Base-by-base conservation (phyloP, 1,140 invertebrate species). In the Lordiphosa mommai region DNA sequence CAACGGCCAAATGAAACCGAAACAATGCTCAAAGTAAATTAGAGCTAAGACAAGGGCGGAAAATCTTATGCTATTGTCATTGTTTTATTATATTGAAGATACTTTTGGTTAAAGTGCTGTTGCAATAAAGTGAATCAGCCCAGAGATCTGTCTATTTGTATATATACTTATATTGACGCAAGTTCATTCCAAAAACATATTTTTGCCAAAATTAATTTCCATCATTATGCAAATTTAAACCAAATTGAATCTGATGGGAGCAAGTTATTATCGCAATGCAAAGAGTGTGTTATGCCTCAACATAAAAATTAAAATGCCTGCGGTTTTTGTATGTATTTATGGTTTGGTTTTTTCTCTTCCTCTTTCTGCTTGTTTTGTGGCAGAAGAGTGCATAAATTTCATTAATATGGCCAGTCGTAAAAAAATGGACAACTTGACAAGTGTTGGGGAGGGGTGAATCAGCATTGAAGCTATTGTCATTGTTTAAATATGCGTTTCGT, bases 261-360 rank as follows among this genome's bases (percentile, higher is more conserved):
- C 48, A 58, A 68, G 49, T 20, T 43, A 43, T 43, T 43, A 29
- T 23, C 10, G 40, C 40, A 27, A 52, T 47, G 40, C 43, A 40
- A 41, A 56, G 51, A 56, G 30, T 47, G 23, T 40, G 44, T 57
- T 33, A 32, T 58, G 59, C 51, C 52, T 49, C 52, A 68, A 52
- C 48, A 68, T 43, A 23, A 41, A 68, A 63, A 63, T 68, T 57
- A 49, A 68, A 68, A 68, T 68, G 48, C 60, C 52, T 68, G 65
- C 52, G 58, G 63, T n/a, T 56, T 40, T 36, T 43, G 20, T 43
- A 29, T 29, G 46, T 57, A 52, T 52, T 56, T 48, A 48, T 48
- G 33, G 33, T 16, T 55, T 29, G 40, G 23, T n/a, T n/a, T n/a
- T n/a, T 43, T 27, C 40, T 29, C 20, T 43, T 13, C 23, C 40